Base-by-base conservation (phyloP, 2,113 vertebrate genomes). In the Nothoprocta perdicaria region DNA sequence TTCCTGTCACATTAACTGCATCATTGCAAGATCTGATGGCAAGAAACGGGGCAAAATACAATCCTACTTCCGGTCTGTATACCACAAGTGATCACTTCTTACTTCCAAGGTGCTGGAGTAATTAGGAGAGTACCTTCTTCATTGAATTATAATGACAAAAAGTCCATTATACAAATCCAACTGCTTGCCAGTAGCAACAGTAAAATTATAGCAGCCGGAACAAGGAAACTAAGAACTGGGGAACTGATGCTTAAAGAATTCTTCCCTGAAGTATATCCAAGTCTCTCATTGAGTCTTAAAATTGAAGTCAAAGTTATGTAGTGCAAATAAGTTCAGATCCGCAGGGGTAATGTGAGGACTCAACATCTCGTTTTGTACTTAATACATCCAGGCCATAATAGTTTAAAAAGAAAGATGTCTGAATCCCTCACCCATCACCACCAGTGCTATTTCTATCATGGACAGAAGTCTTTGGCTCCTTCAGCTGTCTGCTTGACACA, bases 11-110 rank as follows among this genome's bases (percentile, higher is more conserved):
- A 18, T 0, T 61, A 79, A 72, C 83, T 45, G 13, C n/a, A 19
- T 80, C 77, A 16, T 21, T 85, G 33, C 46, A 38, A 45, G 1
- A 72, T 19, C 77, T 85, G 72, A 60, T 60, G 61, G 41, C 58
- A 53, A 91, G 26, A 89, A 91, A 80, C 29, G 38, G 77, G 50
- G 48, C 33, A 72, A 90, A 84, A 75, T 53, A n/a, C 26, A 21
- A 18, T 38, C 72, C 69, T 43, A 60, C 35, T 45, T 35, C 3
- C 38, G 7, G 12, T 78, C 74, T 65, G 68, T 35, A 50, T 38
- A 17, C n/a, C 48, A 5, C 3, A 86, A 72, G 31, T 7, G n/a
- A 65, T 46, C 1, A 1, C 18, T 86, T 79, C 50, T 11, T 61
- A 55, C 26, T 58, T 90, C 53, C 4, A 2, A 80, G 45, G 74